Conservation (phyloP, 2,113 vertebrate species). For the Martes martes region DNA sequence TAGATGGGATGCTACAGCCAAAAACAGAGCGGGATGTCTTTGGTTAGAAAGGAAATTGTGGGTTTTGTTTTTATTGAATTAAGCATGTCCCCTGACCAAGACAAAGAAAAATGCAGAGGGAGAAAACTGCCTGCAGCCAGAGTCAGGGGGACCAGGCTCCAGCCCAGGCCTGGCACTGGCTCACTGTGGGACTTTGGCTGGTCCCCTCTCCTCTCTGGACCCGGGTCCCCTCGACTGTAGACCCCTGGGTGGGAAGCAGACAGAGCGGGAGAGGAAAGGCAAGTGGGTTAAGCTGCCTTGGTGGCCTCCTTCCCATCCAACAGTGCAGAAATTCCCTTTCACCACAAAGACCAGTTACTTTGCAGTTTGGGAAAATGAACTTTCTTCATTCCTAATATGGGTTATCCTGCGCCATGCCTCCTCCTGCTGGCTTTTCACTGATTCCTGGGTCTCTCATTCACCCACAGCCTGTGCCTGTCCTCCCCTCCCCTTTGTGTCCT, state of each 20-base stretch:
- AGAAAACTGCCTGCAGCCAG: not conserved
- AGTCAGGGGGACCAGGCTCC: not conserved
- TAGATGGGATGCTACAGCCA: not conserved
- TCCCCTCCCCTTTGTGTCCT: not conserved
- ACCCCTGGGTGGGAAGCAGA: not conserved
- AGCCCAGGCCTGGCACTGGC: not conserved
- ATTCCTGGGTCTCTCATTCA: not conserved
- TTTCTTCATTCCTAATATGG: not conserved
- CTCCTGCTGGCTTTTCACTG: not conserved
- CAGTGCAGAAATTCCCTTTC: not conserved
- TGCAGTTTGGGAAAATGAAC: not conserved
- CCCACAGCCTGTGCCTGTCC: not conserved
- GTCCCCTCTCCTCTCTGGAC: not conserved
- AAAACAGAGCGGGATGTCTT: not conserved
- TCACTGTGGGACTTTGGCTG: not conserved
- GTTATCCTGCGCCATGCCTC: not conserved
- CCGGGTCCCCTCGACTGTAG: not conserved
- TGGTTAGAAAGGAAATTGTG: constrained; percentile 2
- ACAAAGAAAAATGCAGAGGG: not conserved
- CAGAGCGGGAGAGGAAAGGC: not conserved
- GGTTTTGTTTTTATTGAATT: not conserved
- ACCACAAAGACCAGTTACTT: not conserved
- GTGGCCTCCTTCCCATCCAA: not conserved
- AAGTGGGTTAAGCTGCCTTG: not conserved
- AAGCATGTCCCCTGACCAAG: not conserved